Percentiles rank a stretch among this genome's conserved stretches.
phyloP scores from a whole-genome alignment of 1,140 invertebrate genomes.

The Drosophila varians region DNA sequence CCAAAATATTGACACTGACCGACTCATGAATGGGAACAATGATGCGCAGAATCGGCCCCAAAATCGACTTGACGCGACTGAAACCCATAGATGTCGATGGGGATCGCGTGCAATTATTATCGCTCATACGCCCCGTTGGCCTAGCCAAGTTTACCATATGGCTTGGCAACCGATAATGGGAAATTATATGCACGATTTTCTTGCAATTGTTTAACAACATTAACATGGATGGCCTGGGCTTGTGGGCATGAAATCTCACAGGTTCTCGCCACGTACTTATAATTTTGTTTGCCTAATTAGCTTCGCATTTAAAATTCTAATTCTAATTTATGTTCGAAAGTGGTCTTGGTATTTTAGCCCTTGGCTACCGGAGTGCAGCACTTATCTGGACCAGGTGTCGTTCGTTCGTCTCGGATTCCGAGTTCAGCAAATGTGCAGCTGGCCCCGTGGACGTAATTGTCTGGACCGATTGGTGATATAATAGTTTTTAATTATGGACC shows the following conservation, averaged over 20 bases:
- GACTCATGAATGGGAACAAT: slow-evolving; percentile 26
- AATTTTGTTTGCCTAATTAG: slow-evolving; percentile 58
- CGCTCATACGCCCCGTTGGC: slow-evolving; percentile 52
- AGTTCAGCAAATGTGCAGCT: slow-evolving; percentile 58
- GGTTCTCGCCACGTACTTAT: slow-evolving; percentile 52
- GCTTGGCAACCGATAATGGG: slow-evolving; percentile 52
- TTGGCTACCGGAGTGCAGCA: slow-evolving; percentile 32
- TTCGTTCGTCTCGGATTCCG: slow-evolving; percentile 18
- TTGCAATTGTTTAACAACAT: slow-evolving; percentile 64
- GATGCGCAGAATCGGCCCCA: slow-evolving; percentile 35
- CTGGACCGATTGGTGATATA: slow-evolving; percentile 63
- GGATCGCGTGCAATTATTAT: slow-evolving; percentile 46
- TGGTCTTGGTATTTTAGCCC: slow-evolving; percentile 46
- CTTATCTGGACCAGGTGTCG: slow-evolving; percentile 70
- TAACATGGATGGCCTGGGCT: slow-evolving; percentile 45
- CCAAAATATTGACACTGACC: slow-evolving; percentile 69
- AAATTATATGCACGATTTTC: slow-evolving; percentile 65
- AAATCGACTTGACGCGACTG: slow-evolving; percentile 1
- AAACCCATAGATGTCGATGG: not conserved
- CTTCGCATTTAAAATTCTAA: slow-evolving; percentile 76
- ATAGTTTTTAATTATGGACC: slow-evolving; percentile 73
- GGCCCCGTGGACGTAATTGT: slow-evolving; percentile 38
- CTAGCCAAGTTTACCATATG: slow-evolving; percentile 30
- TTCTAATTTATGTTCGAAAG: slow-evolving; percentile 79
- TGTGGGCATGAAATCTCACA: slow-evolving; percentile 75